A percentile compares a stretch with the other conserved stretches of the same genome.
These are phyloP conservation scores for Diabrotica balteata DNA, from an alignment of 2,888 invertebrate genomes.

Conservation along the genomic window DNA sequence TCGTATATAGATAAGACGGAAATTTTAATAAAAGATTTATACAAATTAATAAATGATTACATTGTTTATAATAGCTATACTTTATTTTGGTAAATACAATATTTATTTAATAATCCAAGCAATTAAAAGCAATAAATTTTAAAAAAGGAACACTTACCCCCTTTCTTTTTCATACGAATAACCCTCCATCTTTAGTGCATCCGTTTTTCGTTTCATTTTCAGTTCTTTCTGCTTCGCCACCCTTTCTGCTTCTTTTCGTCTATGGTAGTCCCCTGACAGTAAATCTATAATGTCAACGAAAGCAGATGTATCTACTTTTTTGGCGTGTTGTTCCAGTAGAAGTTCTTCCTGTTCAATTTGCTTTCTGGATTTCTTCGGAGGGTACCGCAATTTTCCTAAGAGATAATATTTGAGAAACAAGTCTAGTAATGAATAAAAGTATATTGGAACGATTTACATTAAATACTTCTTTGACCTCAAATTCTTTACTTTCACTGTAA, in stretches of 20 bases:
- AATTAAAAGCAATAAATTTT: no score
- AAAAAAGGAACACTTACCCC: conserved; percentile 9
- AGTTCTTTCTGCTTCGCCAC: conserved; percentile 47
- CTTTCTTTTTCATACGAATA: conserved; percentile 23
- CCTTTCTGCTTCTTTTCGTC: conserved; percentile 49
- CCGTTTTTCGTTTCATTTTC: conserved; percentile 54
- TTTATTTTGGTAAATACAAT: no score
- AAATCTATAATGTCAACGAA: conserved; percentile 66
- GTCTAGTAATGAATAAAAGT: no score
- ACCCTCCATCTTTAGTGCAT: conserved; percentile 48
- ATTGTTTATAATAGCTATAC: no score
- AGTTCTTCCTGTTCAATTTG: conserved; percentile 61
- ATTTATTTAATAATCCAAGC: no score
- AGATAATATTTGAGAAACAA: background rate
- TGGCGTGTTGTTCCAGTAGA: conserved; percentile 43
- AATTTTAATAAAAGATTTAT: no score
- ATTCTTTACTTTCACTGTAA: no score
- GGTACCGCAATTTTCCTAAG: conserved; percentile 66
- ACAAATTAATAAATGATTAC: no score
- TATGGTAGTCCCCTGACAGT: conserved; percentile 65
- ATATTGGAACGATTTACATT: no score
- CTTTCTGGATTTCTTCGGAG: conserved; percentile 61
- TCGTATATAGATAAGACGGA: no score
- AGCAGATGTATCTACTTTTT: conserved; percentile 51
- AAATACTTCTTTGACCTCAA: no score